A percentile compares a stretch with the other conserved stretches of the same genome.
phyloP scores from a whole-genome alignment of 2,797 vertebrate genomes.

The Hafferia zeledoni region DNA sequence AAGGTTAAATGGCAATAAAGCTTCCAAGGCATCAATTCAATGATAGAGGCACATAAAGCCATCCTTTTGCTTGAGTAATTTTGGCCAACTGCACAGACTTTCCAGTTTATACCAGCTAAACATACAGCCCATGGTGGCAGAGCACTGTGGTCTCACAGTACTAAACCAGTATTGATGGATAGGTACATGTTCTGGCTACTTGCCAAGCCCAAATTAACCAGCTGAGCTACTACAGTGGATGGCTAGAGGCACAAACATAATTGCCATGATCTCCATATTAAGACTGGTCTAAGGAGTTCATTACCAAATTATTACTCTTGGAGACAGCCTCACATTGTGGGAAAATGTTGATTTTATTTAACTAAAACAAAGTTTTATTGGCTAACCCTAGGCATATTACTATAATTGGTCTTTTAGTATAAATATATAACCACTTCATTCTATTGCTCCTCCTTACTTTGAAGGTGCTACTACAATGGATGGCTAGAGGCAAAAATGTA shows the following conservation, averaged over 20 bases:
- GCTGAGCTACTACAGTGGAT: background rate
- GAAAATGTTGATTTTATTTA: constrained; percentile 19
- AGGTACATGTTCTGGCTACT: background rate
- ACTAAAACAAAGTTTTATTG: background rate
- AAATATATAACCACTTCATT: background rate
- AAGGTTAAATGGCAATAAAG: constrained; percentile 51
- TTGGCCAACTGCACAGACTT: background rate
- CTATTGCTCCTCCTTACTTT: background rate
- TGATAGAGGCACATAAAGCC: background rate
- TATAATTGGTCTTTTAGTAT: background rate
- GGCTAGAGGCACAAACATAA: background rate
- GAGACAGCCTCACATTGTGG: background rate
- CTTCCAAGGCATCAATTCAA: background rate
- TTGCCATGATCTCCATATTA: background rate
- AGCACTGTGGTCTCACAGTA: background rate
- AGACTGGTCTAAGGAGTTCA: background rate
- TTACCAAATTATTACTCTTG: background rate
- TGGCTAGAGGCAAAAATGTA: background rate
- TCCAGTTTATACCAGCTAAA: constrained; percentile 6
- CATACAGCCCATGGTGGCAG: background rate
- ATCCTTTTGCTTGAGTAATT: constrained; percentile 18
- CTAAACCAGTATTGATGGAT: background rate
- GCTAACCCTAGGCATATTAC: background rate
- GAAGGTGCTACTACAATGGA: background rate
- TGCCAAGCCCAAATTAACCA: background rate